These are phyloP conservation scores for Oscheius sp. DNA, from an alignment of 2,888 invertebrate species.

Conservation along the genomic window DNA sequence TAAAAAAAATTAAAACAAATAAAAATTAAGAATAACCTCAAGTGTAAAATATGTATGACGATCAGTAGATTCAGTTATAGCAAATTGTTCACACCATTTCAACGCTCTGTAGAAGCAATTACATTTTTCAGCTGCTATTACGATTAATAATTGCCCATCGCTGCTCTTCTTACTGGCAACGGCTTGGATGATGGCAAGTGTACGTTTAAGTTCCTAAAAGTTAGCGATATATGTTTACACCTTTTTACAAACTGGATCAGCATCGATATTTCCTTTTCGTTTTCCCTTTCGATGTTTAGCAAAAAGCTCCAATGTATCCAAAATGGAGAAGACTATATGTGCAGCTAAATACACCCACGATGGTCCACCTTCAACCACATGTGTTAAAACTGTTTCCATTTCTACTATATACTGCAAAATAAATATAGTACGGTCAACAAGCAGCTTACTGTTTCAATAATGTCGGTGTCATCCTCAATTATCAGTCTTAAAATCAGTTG, in stretches of 20 bases:
- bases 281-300: constrained; percentile 27
- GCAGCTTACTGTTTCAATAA: constrained; percentile 29
- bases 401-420: constrained; percentile 37
- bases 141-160: constrained; percentile 38
- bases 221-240: neutral
- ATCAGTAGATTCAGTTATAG: constrained; percentile 3
- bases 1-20: constrained; percentile 18
- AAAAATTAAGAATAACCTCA: constrained; percentile 38
- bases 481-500: constrained; percentile 36
- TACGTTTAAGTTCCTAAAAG: constrained; percentile 38
- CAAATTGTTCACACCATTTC: constrained; percentile 48
- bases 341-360: constrained; percentile 42
- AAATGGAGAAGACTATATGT: constrained; percentile 44
- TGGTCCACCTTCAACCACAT: constrained; percentile 15
- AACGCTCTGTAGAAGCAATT: constrained; percentile 44
- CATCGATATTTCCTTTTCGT: constrained; percentile 5
- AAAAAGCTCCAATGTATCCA: constrained; percentile 41
- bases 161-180: constrained; percentile 16
- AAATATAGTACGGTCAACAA: too few species aligned
- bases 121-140: constrained; percentile 44
- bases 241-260: neutral
- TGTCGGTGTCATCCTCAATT: constrained; percentile 27
- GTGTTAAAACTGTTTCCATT: constrained; percentile 37
- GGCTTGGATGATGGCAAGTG: constrained; percentile 20
- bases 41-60: constrained; percentile 37